A percentile compares a stretch with the other conserved stretches of the same genome.
phyloP scores from a whole-genome alignment of 2,888 invertebrate species.

The Meloe dianella region DNA sequence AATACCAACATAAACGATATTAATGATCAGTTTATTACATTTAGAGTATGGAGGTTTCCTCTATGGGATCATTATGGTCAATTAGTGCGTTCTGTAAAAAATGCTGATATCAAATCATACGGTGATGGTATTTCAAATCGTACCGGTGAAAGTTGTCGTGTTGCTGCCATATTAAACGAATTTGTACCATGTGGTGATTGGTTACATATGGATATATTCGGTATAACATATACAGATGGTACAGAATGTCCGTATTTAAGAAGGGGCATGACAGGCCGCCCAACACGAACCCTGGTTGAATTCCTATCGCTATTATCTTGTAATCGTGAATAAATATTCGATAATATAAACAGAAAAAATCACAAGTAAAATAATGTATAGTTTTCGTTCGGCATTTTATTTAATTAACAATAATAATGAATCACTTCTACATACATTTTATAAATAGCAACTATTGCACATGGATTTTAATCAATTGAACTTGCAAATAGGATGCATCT shows the following conservation, averaged over 20 bases:
- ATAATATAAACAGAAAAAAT: background rate
- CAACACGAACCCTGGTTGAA: constrained; percentile 76
- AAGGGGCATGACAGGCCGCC: constrained; percentile 77
- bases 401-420: no score
- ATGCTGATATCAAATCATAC: no score
- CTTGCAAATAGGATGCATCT: no score
- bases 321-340: constrained; percentile 51
- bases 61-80: constrained; percentile 74
- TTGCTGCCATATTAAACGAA: constrained; percentile 78
- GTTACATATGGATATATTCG: constrained; percentile 83
- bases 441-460: no score
- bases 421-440: no score
- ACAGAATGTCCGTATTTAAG: constrained; percentile 66
- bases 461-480: no score
- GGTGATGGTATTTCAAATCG: constrained; percentile 60
- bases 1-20: background rate
- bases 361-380: background rate
- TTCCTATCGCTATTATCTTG: constrained; percentile 68
- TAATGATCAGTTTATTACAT: background rate
- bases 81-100: constrained; percentile 62
- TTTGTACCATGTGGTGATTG: constrained; percentile 75
- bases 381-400: no score
- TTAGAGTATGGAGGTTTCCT: constrained; percentile 81
- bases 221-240: constrained; percentile 74
- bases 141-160: constrained; percentile 73